Evolutionary conservation across 2,113 vertebrate species (phyloP).

Genomic region (Chaetura pelagica): DNA sequence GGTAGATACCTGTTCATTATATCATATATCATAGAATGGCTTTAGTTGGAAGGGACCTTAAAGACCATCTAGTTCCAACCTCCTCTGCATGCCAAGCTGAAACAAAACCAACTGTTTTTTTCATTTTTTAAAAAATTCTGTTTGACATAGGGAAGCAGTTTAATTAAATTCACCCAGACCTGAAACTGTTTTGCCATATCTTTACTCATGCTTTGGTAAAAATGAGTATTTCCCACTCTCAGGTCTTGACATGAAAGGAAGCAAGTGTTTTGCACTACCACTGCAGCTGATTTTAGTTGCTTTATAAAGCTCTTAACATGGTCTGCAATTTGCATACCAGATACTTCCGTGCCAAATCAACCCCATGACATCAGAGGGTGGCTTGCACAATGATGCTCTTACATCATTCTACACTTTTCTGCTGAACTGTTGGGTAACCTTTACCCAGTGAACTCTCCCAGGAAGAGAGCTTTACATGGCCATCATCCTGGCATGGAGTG

Average conservation of each 20-base stretch:
- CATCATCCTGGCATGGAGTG: fast-evolving
- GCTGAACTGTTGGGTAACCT: not conserved
- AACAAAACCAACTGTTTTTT: not conserved
- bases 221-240: not conserved
- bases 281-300: not conserved
- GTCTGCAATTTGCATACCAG: fast-evolving
- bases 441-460: not conserved
- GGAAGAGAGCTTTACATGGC: not conserved
- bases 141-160: not conserved
- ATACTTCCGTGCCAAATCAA: not conserved
- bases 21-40: too few species aligned
- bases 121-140: not conserved
- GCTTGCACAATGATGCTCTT: not conserved
- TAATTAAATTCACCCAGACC: not conserved
- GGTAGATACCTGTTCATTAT: not conserved
- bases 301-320: not conserved
- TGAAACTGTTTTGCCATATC: not conserved
- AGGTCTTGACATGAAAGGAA: not conserved
- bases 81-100: not conserved
- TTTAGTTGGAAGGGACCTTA: too few species aligned
- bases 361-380: not conserved
- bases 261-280: not conserved
- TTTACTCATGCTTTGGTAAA: not conserved
- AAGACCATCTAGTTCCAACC: too few species aligned
- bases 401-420: not conserved